Evolutionary conservation across 2,113 vertebrate species (phyloP).

Genomic region (Tyto alba): DNA sequence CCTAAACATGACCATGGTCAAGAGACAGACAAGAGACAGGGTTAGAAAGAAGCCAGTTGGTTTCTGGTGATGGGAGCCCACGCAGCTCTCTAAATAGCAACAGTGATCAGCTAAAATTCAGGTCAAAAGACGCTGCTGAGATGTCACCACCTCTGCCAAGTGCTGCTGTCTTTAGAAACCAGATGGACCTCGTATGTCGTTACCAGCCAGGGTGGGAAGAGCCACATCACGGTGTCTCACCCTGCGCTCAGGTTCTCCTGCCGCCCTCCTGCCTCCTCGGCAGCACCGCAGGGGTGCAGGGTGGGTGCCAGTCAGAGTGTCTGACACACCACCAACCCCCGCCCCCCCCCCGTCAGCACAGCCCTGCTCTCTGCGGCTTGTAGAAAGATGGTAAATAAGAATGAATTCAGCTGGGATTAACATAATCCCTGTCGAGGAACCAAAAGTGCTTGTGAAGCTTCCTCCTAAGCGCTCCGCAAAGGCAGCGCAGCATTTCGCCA

Average conservation of each 20-base stretch:
- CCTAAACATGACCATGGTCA: neutral
- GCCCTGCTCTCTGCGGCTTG: neutral
- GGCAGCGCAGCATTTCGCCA: neutral
- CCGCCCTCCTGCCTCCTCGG: neutral
- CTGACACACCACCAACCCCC: too few relatives aligned
- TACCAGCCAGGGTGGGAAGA: neutral
- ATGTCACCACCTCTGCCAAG: neutral
- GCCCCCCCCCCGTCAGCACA: neutral
- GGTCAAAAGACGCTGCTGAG: neutral
- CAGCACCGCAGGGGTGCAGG: accelerated
- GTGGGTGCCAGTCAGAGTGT: neutral
- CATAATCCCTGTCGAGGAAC: neutral
- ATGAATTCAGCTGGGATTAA: neutral
- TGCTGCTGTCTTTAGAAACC: neutral
- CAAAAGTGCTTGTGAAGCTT: neutral
- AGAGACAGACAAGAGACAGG: neutral
- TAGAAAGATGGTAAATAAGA: neutral
- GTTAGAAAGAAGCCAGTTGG: neutral
- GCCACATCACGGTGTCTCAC: neutral
- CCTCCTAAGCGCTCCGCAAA: neutral
- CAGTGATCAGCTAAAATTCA: neutral
- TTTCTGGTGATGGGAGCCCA: neutral
- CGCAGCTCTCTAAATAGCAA: neutral
- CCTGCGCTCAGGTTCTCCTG: accelerated
- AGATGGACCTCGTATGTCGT: accelerated